phyloP scores from a whole-genome alignment of 2,113 vertebrate species.

The Ictalurus furcatus region DNA sequence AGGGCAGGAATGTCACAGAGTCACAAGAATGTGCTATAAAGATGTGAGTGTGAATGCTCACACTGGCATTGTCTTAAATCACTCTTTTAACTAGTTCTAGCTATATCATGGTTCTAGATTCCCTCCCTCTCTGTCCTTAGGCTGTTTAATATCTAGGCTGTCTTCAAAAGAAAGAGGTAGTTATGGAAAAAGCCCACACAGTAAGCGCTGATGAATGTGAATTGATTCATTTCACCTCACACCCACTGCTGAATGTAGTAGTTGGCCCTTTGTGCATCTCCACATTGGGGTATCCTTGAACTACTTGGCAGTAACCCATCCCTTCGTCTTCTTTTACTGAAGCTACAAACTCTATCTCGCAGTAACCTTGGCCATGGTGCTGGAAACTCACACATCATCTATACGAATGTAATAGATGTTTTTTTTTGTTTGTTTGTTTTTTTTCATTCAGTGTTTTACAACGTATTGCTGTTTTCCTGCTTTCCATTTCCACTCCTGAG shows the following conservation, averaged over 20 bases:
- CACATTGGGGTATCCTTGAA: slow-evolving; percentile 55
- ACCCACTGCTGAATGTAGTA: slow-evolving; percentile 50
- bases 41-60: slow-evolving; percentile 46
- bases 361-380: slow-evolving; percentile 34
- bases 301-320: slow-evolving; percentile 42
- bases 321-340: slow-evolving; percentile 20
- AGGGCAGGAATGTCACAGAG: slow-evolving; percentile 12
- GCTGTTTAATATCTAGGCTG: slow-evolving; percentile 51
- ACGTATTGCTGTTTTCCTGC: neutral
- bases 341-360: slow-evolving; percentile 19
- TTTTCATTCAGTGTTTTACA: neutral
- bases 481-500: neutral
- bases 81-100: slow-evolving; percentile 45
- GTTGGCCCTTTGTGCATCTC: slow-evolving; percentile 45
- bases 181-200: slow-evolving; percentile 58
- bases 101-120: slow-evolving; percentile 53
- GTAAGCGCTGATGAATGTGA: slow-evolving; percentile 55
- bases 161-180: slow-evolving; percentile 58
- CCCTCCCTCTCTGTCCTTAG: slow-evolving; percentile 21
- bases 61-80: slow-evolving; percentile 44
- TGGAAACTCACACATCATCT: slow-evolving; percentile 33
- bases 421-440: slow-evolving; percentile 11
- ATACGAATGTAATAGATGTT: slow-evolving; percentile 8
- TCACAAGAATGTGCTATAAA: slow-evolving; percentile 48
- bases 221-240: slow-evolving; percentile 50